Conservation (phyloP, 2,888 invertebrate species). For the Phoenoteleia sp. region DNA sequence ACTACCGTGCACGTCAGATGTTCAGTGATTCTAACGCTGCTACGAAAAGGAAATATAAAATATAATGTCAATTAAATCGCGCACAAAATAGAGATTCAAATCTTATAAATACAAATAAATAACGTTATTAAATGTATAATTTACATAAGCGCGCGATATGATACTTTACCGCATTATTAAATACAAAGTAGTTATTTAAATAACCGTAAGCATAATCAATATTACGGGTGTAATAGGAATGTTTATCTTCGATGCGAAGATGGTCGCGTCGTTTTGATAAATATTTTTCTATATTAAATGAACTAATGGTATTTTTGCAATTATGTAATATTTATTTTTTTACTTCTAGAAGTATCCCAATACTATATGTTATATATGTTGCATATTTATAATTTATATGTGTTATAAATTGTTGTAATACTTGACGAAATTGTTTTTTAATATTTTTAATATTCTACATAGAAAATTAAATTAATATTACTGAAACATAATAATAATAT, state of each 20-base stretch:
- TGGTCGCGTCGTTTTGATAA: no score
- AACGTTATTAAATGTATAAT: slow-evolving; percentile 15
- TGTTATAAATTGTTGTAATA: no score
- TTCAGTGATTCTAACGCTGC: slow-evolving; percentile 44
- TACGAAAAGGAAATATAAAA: slow-evolving; percentile 9
- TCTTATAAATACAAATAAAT: slow-evolving; percentile 44
- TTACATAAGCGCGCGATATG: background rate
- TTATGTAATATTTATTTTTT: no score
- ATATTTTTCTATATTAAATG: no score
- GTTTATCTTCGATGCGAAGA: background rate
- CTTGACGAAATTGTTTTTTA: no score
- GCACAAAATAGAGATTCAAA: slow-evolving; percentile 26
- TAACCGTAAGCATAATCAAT: background rate
- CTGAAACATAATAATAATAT: no score
- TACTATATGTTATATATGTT: no score
- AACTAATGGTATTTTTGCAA: no score
- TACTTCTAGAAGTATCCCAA: no score
- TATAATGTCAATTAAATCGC: slow-evolving; percentile 58
- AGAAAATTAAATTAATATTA: no score
- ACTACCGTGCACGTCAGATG: slow-evolving; percentile 73
- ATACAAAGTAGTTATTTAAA: slow-evolving; percentile 1
- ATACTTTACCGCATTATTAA: background rate
- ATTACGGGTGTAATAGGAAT: background rate
- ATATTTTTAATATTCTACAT: no score
- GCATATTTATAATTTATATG: no score